Evolutionary conservation across 1,140 invertebrate genomes (phyloP).

Genomic region (Bathynomus jamesi): DNA sequence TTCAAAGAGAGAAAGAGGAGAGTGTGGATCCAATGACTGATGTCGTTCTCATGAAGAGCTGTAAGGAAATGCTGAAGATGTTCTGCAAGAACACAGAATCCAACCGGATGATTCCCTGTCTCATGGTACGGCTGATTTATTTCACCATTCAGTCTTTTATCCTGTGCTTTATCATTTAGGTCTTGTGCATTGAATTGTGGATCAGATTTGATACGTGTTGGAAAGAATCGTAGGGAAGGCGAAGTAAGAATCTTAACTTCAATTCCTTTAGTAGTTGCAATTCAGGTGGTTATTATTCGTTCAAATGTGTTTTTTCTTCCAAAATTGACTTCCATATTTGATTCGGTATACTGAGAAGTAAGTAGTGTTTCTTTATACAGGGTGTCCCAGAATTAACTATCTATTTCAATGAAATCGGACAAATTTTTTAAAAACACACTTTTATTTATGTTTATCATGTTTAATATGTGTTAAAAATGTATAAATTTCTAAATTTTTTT

Average conservation of each 20-base stretch:
- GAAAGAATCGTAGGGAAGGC: too few relatives aligned
- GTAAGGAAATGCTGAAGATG: slow-evolving; percentile 72
- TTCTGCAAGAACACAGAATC: slow-evolving; percentile 64
- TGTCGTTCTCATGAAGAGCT: slow-evolving; percentile 70
- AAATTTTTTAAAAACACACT: too few relatives aligned
- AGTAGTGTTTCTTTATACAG: rapidly evolving
- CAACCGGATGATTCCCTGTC: slow-evolving; percentile 56
- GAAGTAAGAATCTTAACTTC: too few relatives aligned
- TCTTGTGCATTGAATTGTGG: neutral
- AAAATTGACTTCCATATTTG: neutral
- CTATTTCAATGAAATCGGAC: too few relatives aligned
- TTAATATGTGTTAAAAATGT: too few relatives aligned
- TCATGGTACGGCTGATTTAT: slow-evolving; percentile 40
- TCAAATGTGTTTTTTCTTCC: neutral
- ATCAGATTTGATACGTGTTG: neutral
- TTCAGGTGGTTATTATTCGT: too few relatives aligned
- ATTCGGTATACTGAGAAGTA: too few relatives aligned
- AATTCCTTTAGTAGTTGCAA: too few relatives aligned
- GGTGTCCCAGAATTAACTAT: too few relatives aligned
- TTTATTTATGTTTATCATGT: too few relatives aligned
- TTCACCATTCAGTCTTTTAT: neutral
- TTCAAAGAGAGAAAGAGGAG: slow-evolving; percentile 75
- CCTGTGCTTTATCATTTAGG: neutral
- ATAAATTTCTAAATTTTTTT: too few relatives aligned
- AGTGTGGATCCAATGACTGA: slow-evolving; percentile 75